Conservation (phyloP, 1,140 invertebrate species). For the Harpegnathos saltator region DNA sequence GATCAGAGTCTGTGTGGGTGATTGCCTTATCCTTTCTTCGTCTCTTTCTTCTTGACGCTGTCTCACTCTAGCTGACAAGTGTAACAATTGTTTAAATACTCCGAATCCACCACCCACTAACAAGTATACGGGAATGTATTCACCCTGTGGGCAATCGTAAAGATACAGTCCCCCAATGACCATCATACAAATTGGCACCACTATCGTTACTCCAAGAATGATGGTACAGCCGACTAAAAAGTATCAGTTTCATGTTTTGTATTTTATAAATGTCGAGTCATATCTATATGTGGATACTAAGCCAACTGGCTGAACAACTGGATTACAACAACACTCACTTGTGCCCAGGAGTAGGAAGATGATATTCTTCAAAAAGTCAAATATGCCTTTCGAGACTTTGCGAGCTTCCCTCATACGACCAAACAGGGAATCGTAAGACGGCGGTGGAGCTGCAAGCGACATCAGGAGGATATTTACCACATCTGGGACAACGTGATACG, state of each 20-base stretch:
- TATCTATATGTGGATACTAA: neutral
- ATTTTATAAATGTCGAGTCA: neutral
- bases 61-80: slow-evolving; percentile 86
- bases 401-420: slow-evolving; percentile 88
- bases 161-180: slow-evolving; percentile 89
- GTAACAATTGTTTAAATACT: slow-evolving; percentile 88
- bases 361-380: slow-evolving; percentile 89
- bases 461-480: slow-evolving; percentile 46
- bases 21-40: slow-evolving; percentile 86
- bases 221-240: slow-evolving; percentile 89
- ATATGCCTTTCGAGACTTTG: slow-evolving; percentile 87
- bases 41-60: slow-evolving; percentile 86
- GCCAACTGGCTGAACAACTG: neutral
- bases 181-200: slow-evolving; percentile 89
- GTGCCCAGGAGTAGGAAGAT: slow-evolving; percentile 88
- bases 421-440: slow-evolving; percentile 90
- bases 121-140: slow-evolving; percentile 90
- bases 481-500: neutral
- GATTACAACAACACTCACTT: slow-evolving; percentile 84
- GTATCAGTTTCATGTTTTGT: slow-evolving; percentile 6
- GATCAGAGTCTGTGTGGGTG: slow-evolving; percentile 87
- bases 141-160: slow-evolving; percentile 89
- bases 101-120: slow-evolving; percentile 89
- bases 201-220: slow-evolving; percentile 87
- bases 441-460: slow-evolving; percentile 87